phyloP scores from a whole-genome alignment of 2,888 invertebrate genomes.

The Acanthopleura granulata region DNA sequence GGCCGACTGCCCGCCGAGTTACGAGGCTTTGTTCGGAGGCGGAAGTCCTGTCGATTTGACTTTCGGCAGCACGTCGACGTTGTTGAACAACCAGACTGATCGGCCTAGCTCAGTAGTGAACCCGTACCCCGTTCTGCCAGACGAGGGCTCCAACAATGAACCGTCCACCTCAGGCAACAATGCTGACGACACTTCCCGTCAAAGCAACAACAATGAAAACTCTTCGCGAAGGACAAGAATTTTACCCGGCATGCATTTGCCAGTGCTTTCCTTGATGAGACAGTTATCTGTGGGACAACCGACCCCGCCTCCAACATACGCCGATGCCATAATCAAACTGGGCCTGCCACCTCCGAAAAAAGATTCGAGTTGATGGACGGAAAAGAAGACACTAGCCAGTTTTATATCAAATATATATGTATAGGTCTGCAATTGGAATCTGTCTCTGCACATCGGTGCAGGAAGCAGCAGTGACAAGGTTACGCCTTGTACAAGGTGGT shows the following conservation, averaged over 20 bases:
- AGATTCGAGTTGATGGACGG: background rate
- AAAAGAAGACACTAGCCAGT: no score
- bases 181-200: background rate
- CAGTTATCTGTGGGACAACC: background rate
- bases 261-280: background rate
- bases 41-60: background rate
- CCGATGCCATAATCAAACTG: conserved; percentile 3
- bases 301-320: conserved; percentile 15
- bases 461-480: no score
- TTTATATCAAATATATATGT: no score
- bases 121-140: background rate
- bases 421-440: no score
- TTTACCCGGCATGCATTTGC: conserved; percentile 15
- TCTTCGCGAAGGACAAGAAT: background rate
- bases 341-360: background rate
- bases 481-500: no score
- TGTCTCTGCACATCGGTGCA: no score
- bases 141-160: background rate
- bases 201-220: background rate
- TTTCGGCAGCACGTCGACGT: conserved; percentile 2
- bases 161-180: background rate
- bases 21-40: conserved; percentile 11
- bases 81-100: background rate
- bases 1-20: background rate
- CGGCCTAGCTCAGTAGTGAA: background rate